Evolutionary conservation across 2,113 vertebrate species (phyloP).

Genomic region (Rousettus leschenaultii): DNA sequence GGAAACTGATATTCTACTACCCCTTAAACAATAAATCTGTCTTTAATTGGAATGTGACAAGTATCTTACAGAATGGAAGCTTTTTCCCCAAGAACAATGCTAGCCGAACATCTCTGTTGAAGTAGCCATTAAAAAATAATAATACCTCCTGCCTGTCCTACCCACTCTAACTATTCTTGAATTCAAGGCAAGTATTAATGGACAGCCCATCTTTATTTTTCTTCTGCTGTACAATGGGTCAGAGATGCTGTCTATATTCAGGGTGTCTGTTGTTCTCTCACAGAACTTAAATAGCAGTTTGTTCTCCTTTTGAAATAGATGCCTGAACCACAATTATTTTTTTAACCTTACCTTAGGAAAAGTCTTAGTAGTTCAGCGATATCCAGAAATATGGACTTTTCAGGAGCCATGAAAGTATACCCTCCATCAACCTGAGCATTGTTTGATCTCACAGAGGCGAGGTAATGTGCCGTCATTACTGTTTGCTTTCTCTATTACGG

Average conservation of each 20-base stretch:
- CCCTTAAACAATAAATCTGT: slow-evolving; percentile 46
- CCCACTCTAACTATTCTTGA: slow-evolving; percentile 5
- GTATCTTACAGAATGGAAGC: slow-evolving; percentile 42
- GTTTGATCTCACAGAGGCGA: slow-evolving; percentile 51
- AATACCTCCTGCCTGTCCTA: slow-evolving; percentile 18
- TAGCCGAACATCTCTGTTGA: slow-evolving; percentile 26
- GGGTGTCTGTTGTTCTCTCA: slow-evolving; percentile 56
- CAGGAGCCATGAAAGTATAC: slow-evolving; percentile 38
- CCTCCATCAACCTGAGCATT: slow-evolving; percentile 23
- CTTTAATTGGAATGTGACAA: slow-evolving; percentile 70
- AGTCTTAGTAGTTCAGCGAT: slow-evolving; percentile 53
- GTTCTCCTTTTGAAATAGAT: slow-evolving; percentile 62
- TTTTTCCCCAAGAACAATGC: slow-evolving; percentile 58
- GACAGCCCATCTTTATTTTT: slow-evolving; percentile 38
- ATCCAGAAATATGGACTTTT: slow-evolving; percentile 58
- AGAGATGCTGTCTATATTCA: slow-evolving; percentile 41
- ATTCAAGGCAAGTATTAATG: slow-evolving; percentile 53
- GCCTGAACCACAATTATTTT: slow-evolving; percentile 68
- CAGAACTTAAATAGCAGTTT: slow-evolving; percentile 64
- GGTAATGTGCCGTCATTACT: not conserved
- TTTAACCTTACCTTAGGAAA: slow-evolving; percentile 69
- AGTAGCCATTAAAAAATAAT: slow-evolving; percentile 66
- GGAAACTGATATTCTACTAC: slow-evolving; percentile 39
- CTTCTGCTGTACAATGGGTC: slow-evolving; percentile 24
- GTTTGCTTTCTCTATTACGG: slow-evolving; percentile 33